phyloP scores from a whole-genome alignment of 2,113 vertebrate genomes.

The Ceratotherium simum region DNA sequence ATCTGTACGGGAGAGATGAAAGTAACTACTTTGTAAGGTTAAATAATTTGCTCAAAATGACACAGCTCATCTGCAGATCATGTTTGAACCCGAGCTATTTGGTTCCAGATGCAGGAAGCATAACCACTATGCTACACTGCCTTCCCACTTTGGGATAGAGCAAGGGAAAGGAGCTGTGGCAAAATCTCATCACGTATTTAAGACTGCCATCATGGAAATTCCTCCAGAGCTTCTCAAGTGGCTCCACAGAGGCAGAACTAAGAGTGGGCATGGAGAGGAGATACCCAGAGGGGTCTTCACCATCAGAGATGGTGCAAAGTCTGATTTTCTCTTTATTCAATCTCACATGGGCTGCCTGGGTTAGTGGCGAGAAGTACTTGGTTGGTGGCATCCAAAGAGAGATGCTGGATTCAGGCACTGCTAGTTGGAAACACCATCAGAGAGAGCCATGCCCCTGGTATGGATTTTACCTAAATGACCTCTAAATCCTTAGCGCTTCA shows the following conservation, averaged over 20 bases:
- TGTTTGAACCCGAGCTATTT: background rate
- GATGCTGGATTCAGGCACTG: background rate
- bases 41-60: background rate
- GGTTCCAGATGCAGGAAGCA: background rate
- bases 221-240: background rate
- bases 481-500: background rate
- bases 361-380: background rate
- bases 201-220: background rate
- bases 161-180: rapidly evolving
- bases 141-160: background rate
- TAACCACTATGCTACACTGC: rapidly evolving
- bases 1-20: background rate
- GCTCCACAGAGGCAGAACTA: background rate
- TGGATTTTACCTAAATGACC: background rate
- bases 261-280: no score
- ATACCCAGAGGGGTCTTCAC: background rate
- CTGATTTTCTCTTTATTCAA: background rate
- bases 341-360: background rate
- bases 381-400: background rate
- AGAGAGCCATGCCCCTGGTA: background rate
- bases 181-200: rapidly evolving
- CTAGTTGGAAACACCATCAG: background rate
- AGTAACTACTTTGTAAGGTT: background rate
- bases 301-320: background rate
- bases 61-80: rapidly evolving